Conservation (phyloP, 2,888 invertebrate genomes). For the Barypeithes pellucidus region DNA sequence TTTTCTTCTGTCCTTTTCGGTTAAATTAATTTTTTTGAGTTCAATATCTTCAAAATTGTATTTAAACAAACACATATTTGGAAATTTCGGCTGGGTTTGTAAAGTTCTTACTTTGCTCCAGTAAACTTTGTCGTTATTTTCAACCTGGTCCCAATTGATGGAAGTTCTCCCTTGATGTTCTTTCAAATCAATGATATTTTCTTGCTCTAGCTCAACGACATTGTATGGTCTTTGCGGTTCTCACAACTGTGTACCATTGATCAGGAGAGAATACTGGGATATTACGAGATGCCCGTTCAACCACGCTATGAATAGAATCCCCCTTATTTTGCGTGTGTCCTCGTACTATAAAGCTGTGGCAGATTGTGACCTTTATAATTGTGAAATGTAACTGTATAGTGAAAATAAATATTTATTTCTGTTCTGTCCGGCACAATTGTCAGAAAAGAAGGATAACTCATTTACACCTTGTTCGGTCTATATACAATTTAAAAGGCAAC, state of each 20-base stretch:
- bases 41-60: conserved; percentile 13
- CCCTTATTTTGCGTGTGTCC: conserved; percentile 46
- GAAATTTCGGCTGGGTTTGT: conserved; percentile 9
- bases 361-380: conserved; percentile 36
- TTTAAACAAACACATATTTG: conserved; percentile 27
- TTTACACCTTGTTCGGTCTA: conserved; percentile 17
- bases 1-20: conserved; percentile 15
- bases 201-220: conserved; percentile 32
- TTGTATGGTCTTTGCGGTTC: conserved; percentile 31
- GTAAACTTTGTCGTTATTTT: conserved; percentile 28
- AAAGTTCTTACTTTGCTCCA: conserved; percentile 37
- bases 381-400: conserved; percentile 40
- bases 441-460: conserved; percentile 45
- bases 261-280: conserved; percentile 33
- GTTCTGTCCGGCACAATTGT: conserved; percentile 50
- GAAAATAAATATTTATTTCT: conserved; percentile 44
- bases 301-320: conserved; percentile 43
- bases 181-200: conserved; percentile 39
- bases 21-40: conserved; percentile 28
- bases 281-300: conserved; percentile 33
- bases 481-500: conserved; percentile 44
- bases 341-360: conserved; percentile 41
- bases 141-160: conserved; percentile 36
- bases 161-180: conserved; percentile 30
- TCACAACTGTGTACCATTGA: conserved; percentile 39